Evolutionary conservation across 2,113 vertebrate genomes (phyloP), one percentile per base, ranked within the genome.

Genomic region (Tiliqua scincoides): DNA sequence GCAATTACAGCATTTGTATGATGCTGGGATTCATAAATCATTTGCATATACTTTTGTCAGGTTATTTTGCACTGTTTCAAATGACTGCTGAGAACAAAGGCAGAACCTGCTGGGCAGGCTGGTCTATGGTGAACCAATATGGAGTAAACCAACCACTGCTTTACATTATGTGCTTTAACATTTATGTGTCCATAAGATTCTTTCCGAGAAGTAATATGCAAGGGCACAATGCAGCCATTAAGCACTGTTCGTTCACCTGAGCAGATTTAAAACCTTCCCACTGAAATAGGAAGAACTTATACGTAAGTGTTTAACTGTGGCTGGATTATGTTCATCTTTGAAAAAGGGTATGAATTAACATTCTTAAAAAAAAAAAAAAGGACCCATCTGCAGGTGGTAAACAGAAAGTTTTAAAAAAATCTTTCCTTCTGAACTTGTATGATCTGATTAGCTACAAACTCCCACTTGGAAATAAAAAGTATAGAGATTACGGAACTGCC

Each of bases 11-110:
- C 20, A 25, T 7, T 57, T 35, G 59, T 70, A 43, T 59, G 54
- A 61, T 59, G 35, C n/a, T 71, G 9, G 18, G 14, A 15, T 37
- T 91, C 84, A 84, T 77, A 57, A 89, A 78, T 70, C 2, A 0
- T 43, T 30, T 92, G 86, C 61, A 14, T 72, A 87, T 86, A 89
- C 37, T 52, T 68, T 67, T 68, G 37, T n/a, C 57, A 43, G 7
- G 7, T 30, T 15, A 7, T 86, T 23, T 54, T 43, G 54, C 17
- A 67, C n/a, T 77, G 17, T 63, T 40, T 52, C 23, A 84, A 54
- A 75, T 63, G 12, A 32, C 17, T 65, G 21, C 32, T 10, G 65
- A 32, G 48, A 43, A 20, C 54, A 85, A 78, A 79, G 37, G 14
- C 37, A 70, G 25, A 70, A 8, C 52, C 43, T 57, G n/a, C 10